Evolutionary conservation across 2,113 vertebrate species (phyloP).

Genomic region (Dinomys branickii): DNA sequence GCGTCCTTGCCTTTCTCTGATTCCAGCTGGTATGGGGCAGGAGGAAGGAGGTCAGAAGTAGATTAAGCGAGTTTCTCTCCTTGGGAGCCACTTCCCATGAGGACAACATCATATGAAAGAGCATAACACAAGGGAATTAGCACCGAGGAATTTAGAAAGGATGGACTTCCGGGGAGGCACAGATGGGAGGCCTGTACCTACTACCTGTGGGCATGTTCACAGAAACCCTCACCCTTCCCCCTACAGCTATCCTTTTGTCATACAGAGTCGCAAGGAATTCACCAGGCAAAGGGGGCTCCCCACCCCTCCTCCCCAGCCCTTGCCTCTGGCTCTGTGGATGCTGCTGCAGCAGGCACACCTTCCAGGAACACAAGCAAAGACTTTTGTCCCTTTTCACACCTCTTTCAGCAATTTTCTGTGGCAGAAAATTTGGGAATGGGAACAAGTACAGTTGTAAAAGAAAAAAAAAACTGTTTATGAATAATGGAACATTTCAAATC

Average conservation of each 20-base stretch:
- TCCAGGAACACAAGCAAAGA: slow-evolving; percentile 65
- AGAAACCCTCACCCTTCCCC: background rate
- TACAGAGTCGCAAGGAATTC: accelerated
- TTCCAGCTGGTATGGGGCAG: slow-evolving; percentile 32
- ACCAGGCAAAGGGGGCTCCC: slow-evolving; percentile 25
- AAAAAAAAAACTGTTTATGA: slow-evolving; percentile 88
- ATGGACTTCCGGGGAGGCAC: slow-evolving; percentile 71
- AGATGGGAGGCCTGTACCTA: slow-evolving; percentile 70
- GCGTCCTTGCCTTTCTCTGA: background rate
- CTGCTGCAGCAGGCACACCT: background rate
- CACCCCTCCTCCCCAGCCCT: background rate
- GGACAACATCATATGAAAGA: slow-evolving; percentile 66
- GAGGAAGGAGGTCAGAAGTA: background rate
- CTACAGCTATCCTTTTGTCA: accelerated
- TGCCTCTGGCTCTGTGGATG: background rate
- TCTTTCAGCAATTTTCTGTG: slow-evolving; percentile 74
- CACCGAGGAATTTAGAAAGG: background rate
- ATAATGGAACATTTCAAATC: slow-evolving; percentile 93
- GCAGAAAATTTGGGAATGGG: slow-evolving; percentile 87
- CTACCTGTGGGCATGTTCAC: slow-evolving; percentile 19
- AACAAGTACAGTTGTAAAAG: slow-evolving; percentile 85
- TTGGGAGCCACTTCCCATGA: slow-evolving; percentile 72
- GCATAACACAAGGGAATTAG: slow-evolving; percentile 73
- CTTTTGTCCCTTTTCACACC: slow-evolving; percentile 83
- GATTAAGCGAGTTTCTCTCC: background rate